Base-by-base conservation (phyloP, 2,888 invertebrate species). In the Cenopis cana region DNA sequence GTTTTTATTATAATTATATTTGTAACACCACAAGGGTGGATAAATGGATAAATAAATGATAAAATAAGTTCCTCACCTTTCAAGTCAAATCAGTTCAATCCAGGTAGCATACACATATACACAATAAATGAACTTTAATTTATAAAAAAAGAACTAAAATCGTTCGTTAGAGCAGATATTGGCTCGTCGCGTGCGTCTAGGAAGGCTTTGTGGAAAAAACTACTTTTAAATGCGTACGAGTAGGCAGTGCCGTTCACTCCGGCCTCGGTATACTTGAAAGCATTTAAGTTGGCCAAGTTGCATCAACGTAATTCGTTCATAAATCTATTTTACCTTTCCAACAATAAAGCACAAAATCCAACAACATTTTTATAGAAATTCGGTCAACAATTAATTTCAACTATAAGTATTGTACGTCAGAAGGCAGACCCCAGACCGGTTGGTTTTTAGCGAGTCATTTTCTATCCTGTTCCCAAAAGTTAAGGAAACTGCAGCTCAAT, bases 201-300 rank as follows among this genome's bases (percentile, higher is more conserved):
- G 70, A 68, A 79, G 81, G 77, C 80, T 79, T 62, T 75, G 72
- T 73, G 72, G 72, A 73, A 73, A 74, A 75, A 75, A 81, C 81
- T 81, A 80, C 74, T 69, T 70, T 52, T 52, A 54, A 70, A 70
- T 60, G 73, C 73, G 52, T n/a, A n/a, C 12, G 64, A 72, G 74
- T 72, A 72, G 72, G 69, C 74, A 64, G 72, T 64, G 72, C 78
- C 79, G 72, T 79, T 80, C 79, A 74, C 79, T 76, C 17, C 10
- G 52, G 57, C 56, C 33, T 33, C 24, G 36, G 50, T 24, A 64
- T 52, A 24, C 24, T 24, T 24, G n/a, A n/a, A 24, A 3, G 1
- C 24, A 24, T 24, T 24, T 24, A 4, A 24, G 24, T 24, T 24
- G 24, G 24, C 24, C 1, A 4, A 24, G 24, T 24, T 3, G 24